Base-by-base conservation (phyloP, 1,140 invertebrate species). In the Trichogramma pretiosum region DNA sequence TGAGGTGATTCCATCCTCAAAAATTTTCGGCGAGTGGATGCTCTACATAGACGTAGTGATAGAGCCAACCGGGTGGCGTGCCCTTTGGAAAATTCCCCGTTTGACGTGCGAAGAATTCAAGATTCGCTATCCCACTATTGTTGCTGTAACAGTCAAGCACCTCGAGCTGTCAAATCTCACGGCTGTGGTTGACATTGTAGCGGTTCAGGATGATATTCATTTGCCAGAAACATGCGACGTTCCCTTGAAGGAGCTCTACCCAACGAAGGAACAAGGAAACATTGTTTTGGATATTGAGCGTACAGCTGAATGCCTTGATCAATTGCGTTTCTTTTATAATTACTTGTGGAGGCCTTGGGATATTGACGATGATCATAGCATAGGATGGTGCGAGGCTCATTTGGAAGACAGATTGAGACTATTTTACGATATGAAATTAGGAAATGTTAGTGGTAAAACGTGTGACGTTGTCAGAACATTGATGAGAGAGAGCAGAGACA, bases 311-410 rank as follows among this genome's bases (percentile, higher is more conserved):
- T 70, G 66, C 17, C 60, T 71, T 7, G 68, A 72, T 40, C 59
- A 67, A 19, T 42, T 73, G 5, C 53, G 79, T 42, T 81, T 81
- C 41, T 82, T 81, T 57, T 80, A 74, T 51, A 70, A 72, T 38
- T 64, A 79, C 53, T 55, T 82, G 5, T 77, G 78, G 67, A 78
- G 79, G 74, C 78, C 80, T 3, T 82, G 78, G 78, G 80, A 82
- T 50, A 57, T 69, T 34, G 78, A 81, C 40, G 74, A 75, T 19
- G 77, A 80, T 53, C 74, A 77, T 9, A 67, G 68, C 42, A 48
- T 56, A 1, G 74, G 79, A 58, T 81, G 78, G 78, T 66, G 74
- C 18, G 56, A 59, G 14, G 60, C 64, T 28, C 76, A 81, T 63
- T 62, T 81, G 44, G 70, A 77, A 51, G 60, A 67, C 3, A 73